Conservation (phyloP, 2,797 vertebrate species). For the Selene dorsalis region DNA sequence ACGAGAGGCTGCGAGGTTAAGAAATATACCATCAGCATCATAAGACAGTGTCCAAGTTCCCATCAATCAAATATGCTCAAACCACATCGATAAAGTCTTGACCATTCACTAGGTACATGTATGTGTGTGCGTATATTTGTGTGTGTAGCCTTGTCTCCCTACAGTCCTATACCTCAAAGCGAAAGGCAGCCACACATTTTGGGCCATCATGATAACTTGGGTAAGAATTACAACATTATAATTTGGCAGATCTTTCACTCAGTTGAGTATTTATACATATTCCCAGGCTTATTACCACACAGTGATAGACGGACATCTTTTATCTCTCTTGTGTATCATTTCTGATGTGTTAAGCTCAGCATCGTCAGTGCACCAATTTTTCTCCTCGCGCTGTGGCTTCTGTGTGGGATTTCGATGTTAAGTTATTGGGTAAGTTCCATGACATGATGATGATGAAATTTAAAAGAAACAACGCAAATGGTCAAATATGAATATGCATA, state of each 20-base stretch:
- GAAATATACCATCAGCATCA: too few species aligned
- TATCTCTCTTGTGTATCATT: not conserved
- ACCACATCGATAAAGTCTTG: too few species aligned
- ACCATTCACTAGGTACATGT: too few species aligned
- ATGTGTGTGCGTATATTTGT: too few species aligned
- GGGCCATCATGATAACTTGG: not conserved
- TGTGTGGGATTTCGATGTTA: accelerated
- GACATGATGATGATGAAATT: not conserved
- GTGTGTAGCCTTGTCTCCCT: slow-evolving; percentile 26
- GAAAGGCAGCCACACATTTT: not conserved
- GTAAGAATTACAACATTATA: slow-evolving; percentile 3
- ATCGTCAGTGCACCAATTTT: accelerated
- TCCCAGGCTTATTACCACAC: not conserved
- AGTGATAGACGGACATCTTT: not conserved
- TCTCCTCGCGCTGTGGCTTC: accelerated
- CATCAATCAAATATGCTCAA: too few species aligned
- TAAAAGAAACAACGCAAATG: not conserved
- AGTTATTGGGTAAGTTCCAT: not conserved
- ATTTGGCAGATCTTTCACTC: not conserved
- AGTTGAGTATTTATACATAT: not conserved
- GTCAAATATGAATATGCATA: slow-evolving; percentile 5
- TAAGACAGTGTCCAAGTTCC: too few species aligned
- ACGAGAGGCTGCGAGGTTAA: too few species aligned
- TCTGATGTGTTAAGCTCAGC: not conserved
- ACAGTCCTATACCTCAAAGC: not conserved